A percentile compares a stretch with the other conserved stretches of the same genome.
Conservation (phyloP, 1,140 invertebrate genomes). For the Mactra quadrangularis region DNA sequence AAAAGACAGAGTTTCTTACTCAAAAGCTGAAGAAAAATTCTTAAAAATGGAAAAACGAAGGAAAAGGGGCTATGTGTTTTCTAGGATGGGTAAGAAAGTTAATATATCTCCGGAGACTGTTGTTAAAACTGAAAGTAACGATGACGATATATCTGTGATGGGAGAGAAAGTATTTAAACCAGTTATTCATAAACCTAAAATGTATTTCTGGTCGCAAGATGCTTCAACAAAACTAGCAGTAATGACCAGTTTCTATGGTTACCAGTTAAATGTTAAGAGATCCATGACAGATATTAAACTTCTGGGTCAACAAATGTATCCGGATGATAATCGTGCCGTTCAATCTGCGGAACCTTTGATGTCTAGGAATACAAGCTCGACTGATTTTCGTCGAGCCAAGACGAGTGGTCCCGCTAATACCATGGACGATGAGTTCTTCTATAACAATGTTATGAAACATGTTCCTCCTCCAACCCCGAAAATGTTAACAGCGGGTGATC, state of each 20-base stretch:
- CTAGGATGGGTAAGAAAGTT: not conserved
- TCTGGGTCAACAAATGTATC: conserved; percentile 47
- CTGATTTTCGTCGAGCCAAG: not conserved
- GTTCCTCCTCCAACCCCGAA: conserved; percentile 22
- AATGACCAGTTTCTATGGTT: conserved; percentile 43
- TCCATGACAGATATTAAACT: conserved; percentile 55
- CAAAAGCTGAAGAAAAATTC: conserved; percentile 2
- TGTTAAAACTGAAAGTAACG: not conserved
- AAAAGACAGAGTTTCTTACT: not conserved
- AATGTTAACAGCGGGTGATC: not conserved
- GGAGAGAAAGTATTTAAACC: conserved; percentile 12
- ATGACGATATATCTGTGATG: conserved; percentile 18
- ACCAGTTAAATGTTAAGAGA: conserved; percentile 26
- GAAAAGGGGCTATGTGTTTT: not conserved
- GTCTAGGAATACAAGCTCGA: not conserved
- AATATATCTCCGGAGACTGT: not conserved
- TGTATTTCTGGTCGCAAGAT: conserved; percentile 56
- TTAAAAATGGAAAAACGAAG: not conserved
- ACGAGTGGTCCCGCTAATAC: not conserved
- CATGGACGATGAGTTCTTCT: not conserved
- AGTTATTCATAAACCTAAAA: conserved; percentile 21
- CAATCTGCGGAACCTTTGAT: conserved; percentile 12
- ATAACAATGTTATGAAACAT: not conserved
- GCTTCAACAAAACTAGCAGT: conserved; percentile 48
- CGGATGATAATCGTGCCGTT: not conserved